These are phyloP conservation scores for Cnemophilus loriae DNA, from an alignment of 2,113 vertebrate species.

Conservation along the genomic window DNA sequence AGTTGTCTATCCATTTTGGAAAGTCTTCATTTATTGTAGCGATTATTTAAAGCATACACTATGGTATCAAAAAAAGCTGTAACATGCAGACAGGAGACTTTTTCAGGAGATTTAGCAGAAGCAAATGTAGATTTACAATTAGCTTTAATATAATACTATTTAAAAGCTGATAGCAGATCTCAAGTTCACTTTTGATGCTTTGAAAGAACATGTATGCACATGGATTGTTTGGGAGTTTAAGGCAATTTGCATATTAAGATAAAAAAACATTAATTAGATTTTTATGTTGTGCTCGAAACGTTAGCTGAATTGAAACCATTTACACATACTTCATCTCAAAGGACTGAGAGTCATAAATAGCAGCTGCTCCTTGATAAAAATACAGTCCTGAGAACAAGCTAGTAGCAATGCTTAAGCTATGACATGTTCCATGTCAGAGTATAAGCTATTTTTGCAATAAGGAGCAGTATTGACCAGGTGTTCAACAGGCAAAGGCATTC, in stretches of 20 bases:
- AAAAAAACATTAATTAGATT: neutral
- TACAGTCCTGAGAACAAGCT: slow-evolving; percentile 58
- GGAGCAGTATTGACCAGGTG: slow-evolving; percentile 52
- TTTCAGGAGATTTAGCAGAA: slow-evolving; percentile 59
- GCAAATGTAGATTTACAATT: slow-evolving; percentile 58
- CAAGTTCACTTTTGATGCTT: slow-evolving; percentile 14
- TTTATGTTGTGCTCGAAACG: slow-evolving; percentile 38
- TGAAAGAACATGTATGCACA: slow-evolving; percentile 25
- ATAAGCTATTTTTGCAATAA: slow-evolving; percentile 53
- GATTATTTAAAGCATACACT: slow-evolving; percentile 59
- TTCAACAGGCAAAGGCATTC: slow-evolving; percentile 49
- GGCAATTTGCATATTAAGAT: slow-evolving; percentile 61
- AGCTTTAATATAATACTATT: slow-evolving; percentile 64
- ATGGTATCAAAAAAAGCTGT: slow-evolving; percentile 47
- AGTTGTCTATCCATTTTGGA: slow-evolving; percentile 46
- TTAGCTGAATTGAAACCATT: slow-evolving; percentile 42
- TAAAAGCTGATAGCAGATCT: slow-evolving; percentile 44
- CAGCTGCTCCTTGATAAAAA: slow-evolving; percentile 58
- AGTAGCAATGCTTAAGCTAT: slow-evolving; percentile 55
- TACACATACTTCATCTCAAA: slow-evolving; percentile 48
- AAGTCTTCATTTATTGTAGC: slow-evolving; percentile 54
- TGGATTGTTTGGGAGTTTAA: slow-evolving; percentile 39
- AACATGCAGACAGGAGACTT: slow-evolving; percentile 45
- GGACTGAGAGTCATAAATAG: slow-evolving; percentile 55
- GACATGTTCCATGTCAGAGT: slow-evolving; percentile 55